Conservation (phyloP, 2,113 vertebrate species). For the Corythaeola cristata region DNA sequence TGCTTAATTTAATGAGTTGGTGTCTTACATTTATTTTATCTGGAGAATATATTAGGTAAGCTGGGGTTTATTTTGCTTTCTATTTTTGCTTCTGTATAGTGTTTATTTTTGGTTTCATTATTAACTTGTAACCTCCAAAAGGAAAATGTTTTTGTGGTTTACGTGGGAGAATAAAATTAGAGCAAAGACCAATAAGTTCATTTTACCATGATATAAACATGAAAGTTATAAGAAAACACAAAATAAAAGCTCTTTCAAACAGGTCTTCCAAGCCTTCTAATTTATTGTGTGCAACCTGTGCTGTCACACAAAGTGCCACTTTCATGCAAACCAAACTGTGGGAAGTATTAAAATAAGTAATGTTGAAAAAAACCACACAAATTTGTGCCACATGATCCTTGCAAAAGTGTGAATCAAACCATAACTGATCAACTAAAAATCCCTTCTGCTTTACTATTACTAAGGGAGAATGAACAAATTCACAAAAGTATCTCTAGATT, state of each 20-base stretch:
- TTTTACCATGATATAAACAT: not conserved
- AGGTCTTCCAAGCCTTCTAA: not conserved
- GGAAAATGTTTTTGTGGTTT: not conserved
- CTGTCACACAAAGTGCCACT: not conserved
- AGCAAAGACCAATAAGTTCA: not conserved
- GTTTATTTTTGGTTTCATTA: not conserved
- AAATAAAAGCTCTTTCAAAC: not conserved
- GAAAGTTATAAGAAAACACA: not conserved
- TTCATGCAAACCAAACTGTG: not conserved
- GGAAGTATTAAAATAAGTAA: not conserved
- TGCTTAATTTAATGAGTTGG: not conserved
- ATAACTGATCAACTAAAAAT: not conserved
- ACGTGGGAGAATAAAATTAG: not conserved
- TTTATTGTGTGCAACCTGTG: not conserved
- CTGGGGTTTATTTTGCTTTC: not conserved
- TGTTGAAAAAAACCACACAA: rapidly evolving
- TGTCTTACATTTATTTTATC: not conserved
- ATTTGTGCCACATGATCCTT: not conserved
- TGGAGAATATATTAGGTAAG: not conserved
- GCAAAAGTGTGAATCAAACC: not conserved
- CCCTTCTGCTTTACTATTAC: not conserved
- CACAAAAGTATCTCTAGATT: not conserved
- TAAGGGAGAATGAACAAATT: not conserved
- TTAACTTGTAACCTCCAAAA: not conserved
- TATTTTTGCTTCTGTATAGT: not conserved